Conservation (phyloP, 1,140 invertebrate species). For the Saccostrea echinata region DNA sequence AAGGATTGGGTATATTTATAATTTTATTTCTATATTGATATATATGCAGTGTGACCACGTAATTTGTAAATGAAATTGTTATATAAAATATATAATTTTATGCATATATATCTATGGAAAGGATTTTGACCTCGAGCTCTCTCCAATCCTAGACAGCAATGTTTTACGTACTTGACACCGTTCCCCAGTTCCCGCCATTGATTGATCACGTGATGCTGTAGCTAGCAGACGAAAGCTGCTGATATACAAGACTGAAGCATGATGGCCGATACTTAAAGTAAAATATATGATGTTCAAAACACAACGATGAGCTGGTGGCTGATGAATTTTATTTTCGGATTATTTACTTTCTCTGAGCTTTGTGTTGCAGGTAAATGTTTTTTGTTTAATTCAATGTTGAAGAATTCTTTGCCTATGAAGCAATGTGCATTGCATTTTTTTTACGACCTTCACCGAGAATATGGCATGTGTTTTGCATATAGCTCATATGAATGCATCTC, state of each 20-base stretch:
- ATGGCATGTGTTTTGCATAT: no score
- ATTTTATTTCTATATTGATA: no score
- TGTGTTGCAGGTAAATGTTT: conserved; percentile 15
- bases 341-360: not conserved
- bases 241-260: not conserved
- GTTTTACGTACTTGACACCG: not conserved
- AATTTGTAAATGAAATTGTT: no score
- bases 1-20: no score
- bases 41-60: no score
- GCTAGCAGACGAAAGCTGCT: conserved; percentile 18
- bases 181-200: conserved; percentile 1
- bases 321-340: conserved; percentile 2
- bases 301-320: conserved; percentile 13
- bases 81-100: no score
- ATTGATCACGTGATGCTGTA: not conserved
- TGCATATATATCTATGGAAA: not conserved
- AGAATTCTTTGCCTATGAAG: not conserved
- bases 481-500: no score
- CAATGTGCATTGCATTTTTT: not conserved
- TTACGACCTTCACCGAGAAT: no score
- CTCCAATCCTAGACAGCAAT: not conserved
- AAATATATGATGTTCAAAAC: conserved; percentile 22
- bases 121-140: not conserved
- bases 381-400: not conserved
- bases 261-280: conserved; percentile 7